Evolutionary conservation across 2,888 invertebrate species (phyloP).

Genomic region (Anarsia innoxiella): DNA sequence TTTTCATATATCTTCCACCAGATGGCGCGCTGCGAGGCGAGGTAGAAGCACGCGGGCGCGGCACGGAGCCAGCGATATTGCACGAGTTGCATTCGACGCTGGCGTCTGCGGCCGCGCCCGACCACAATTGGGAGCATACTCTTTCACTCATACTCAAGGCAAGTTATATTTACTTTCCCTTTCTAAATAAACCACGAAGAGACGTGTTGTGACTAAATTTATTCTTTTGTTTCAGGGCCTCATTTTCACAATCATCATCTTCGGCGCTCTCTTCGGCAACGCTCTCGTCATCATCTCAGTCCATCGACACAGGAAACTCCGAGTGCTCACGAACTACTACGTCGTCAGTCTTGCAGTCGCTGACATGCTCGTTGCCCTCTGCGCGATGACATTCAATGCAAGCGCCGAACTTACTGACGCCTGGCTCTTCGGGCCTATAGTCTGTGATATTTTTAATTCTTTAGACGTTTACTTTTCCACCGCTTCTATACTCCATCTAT

Average conservation of each 20-base stretch:
- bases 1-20: no score
- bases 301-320: conserved; percentile 84
- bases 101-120: conserved; percentile 68
- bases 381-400: conserved; percentile 95
- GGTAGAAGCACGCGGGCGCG: conserved; percentile 70
- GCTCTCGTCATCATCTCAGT: conserved; percentile 92
- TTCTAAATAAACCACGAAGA: no score
- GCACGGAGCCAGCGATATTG: conserved; percentile 65
- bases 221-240: conserved; percentile 54
- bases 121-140: conserved; percentile 55
- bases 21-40: conserved; percentile 59
- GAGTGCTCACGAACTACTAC: conserved; percentile 96
- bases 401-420: conserved; percentile 89
- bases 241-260: conserved; percentile 89
- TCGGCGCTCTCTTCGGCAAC: conserved; percentile 93
- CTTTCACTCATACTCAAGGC: conserved; percentile 80
- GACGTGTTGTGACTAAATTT: no score
- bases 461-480: conserved; percentile 95
- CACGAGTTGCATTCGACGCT: conserved; percentile 65
- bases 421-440: conserved; percentile 92
- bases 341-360: conserved; percentile 96
- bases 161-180: neutral
- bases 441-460: conserved; percentile 97
- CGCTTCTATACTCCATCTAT: conserved; percentile 93
- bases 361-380: conserved; percentile 92